Conservation (phyloP, 2,113 vertebrate species). For the Ceratotherium simum region DNA sequence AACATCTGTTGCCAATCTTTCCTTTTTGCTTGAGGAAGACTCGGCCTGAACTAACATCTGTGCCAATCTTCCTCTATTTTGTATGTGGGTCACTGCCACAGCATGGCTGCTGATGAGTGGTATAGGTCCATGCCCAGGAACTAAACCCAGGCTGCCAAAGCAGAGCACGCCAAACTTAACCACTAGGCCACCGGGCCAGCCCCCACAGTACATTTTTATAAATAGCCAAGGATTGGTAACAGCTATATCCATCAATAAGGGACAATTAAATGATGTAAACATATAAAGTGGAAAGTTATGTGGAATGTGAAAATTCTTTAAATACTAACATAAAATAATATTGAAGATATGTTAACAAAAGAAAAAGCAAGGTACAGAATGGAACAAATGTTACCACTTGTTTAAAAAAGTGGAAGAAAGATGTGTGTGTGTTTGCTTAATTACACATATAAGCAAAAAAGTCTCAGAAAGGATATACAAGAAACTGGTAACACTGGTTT, state of each 20-base stretch:
- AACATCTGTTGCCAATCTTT: no score
- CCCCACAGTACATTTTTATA: neutral
- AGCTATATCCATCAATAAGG: neutral
- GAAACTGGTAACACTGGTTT: neutral
- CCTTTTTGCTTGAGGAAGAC: no score
- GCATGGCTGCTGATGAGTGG: no score
- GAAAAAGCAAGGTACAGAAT: neutral
- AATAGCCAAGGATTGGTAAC: neutral
- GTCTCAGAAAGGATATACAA: neutral
- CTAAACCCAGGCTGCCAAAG: no score
- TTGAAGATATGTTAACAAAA: neutral
- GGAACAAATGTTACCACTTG: neutral
- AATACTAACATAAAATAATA: conserved; percentile 27
- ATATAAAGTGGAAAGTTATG: conserved; percentile 19
- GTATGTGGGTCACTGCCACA: no score
- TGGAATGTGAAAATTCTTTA: neutral
- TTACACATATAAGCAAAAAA: neutral
- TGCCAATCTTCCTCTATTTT: no score
- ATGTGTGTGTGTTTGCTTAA: neutral
- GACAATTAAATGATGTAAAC: neutral
- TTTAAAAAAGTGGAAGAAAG: neutral
- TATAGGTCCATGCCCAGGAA: no score
- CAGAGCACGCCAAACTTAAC: no score
- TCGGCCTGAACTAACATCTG: no score
- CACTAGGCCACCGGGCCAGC: no score